Evolutionary conservation across 2,113 vertebrate species (phyloP), one percentile per base, ranked within the genome.

Genomic region (Passer domesticus): DNA sequence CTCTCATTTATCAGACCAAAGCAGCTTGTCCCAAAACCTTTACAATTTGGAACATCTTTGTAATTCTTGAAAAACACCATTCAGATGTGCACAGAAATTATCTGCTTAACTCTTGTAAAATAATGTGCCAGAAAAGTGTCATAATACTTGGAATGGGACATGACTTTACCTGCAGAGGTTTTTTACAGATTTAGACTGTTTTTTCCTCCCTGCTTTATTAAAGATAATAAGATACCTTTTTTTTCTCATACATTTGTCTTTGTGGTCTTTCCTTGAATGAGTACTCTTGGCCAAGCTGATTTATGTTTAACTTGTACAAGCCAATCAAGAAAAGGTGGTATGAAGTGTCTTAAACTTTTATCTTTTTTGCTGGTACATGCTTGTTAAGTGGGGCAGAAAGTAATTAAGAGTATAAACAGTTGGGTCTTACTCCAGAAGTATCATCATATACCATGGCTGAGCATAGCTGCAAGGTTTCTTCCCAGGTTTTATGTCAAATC

Each of bases 191-290:
- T 62, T 47, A 47, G 13, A n/a, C 3, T 37, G 33, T 9, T 66
- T 46, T 15, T 8, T 2, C 0, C 15, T 2, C 2, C 13, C 4
- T 31, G 1, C 13, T 56, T 19, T 33, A 25, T 25, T 52, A 47
- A 60, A 81, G n/a, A 53, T 44, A 81, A 64, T 27, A 4, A 17
- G 63, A 39, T 15, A 59, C 1, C 1, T 9, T 58, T 72, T 47
- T 43, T 52, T 55, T 30, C 6, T 68, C 11, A 15, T 31, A 4
- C 10, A 33, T 62, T 66, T 91, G 10, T 13, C 18, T 75, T 88
- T 64, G 25, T 2, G 1, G 46, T 19, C 17, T 50, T 63, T 43
- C 3, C 22, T 44, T 67, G 10, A 22, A 6, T 66, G 30, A 49
- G 2, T 60, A 52, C 10, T 43, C 9, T n/a, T 69, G 31, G 55